Evolutionary conservation across 2,797 vertebrate genomes (phyloP).

Genomic region (Chloroceryle amazona): DNA sequence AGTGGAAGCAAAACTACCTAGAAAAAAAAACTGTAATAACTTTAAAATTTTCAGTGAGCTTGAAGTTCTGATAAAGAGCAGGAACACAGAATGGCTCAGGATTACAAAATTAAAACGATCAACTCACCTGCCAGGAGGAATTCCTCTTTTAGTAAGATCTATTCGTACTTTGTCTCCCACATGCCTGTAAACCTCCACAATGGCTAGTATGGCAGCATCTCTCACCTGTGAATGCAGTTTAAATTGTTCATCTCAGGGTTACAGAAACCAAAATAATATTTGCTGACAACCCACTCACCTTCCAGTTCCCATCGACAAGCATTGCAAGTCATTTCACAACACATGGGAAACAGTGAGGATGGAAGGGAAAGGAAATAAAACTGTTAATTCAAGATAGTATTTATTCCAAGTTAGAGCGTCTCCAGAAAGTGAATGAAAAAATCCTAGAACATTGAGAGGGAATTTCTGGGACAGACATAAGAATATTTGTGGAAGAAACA

Average conservation of each 20-base stretch:
- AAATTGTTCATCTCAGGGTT: neutral
- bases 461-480: neutral
- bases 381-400: neutral
- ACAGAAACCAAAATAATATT: neutral
- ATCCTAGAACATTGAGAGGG: neutral
- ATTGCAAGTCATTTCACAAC: neutral
- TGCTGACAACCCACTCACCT: neutral
- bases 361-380: neutral
- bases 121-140: slow-evolving; percentile 91
- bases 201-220: slow-evolving; percentile 88
- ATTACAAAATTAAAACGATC: neutral
- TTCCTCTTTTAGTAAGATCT: slow-evolving; percentile 90
- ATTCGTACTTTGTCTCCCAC: slow-evolving; percentile 91
- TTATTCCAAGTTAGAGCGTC: neutral
- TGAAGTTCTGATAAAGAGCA: neutral
- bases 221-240: slow-evolving; percentile 87
- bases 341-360: neutral
- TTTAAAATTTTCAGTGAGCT: neutral
- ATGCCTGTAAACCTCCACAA: slow-evolving; percentile 94
- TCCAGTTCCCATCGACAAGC: neutral
- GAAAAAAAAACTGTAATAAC: neutral
- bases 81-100: neutral
- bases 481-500: neutral
- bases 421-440: neutral
- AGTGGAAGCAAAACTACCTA: neutral